Conservation (phyloP, 2,888 invertebrate species). For the Amphipoea oculea region DNA sequence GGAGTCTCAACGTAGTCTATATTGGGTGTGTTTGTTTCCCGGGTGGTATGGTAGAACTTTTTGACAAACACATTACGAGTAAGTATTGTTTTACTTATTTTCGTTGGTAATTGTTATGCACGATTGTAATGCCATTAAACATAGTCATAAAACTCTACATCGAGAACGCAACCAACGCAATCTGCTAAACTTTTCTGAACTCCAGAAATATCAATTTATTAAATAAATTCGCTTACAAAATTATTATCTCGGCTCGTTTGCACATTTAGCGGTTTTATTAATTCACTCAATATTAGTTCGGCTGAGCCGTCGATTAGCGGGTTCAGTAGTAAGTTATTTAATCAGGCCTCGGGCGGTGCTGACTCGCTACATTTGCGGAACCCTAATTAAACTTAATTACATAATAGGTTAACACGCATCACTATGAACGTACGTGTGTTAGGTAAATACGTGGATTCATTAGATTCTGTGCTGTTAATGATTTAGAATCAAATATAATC, state of each 20-base stretch:
- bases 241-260: constrained; percentile 23
- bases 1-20: neutral
- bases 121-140: neutral
- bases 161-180: neutral
- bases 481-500: neutral
- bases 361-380: constrained; percentile 52
- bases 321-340: constrained; percentile 60
- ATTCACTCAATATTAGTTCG: constrained; percentile 53
- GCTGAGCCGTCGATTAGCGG: constrained; percentile 54
- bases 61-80: neutral
- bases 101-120: neutral
- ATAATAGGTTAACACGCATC: constrained; percentile 55
- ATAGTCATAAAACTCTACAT: neutral
- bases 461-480: neutral
- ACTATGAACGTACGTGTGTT: constrained; percentile 23
- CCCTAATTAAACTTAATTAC: constrained; percentile 64
- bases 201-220: constrained; percentile 11
- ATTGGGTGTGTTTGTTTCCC: neutral
- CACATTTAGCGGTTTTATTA: constrained; percentile 55
- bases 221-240: neutral
- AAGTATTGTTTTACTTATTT: neutral
- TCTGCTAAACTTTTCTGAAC: neutral
- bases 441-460: constrained; percentile 13
- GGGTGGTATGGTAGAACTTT: neutral
- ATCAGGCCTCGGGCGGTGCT: constrained; percentile 46